Percentiles rank a stretch among this genome's conserved stretches.
These are phyloP conservation scores for Scaptomyza cyrtandrae DNA, from an alignment of 2,888 invertebrate genomes.

Conservation along the genomic window DNA sequence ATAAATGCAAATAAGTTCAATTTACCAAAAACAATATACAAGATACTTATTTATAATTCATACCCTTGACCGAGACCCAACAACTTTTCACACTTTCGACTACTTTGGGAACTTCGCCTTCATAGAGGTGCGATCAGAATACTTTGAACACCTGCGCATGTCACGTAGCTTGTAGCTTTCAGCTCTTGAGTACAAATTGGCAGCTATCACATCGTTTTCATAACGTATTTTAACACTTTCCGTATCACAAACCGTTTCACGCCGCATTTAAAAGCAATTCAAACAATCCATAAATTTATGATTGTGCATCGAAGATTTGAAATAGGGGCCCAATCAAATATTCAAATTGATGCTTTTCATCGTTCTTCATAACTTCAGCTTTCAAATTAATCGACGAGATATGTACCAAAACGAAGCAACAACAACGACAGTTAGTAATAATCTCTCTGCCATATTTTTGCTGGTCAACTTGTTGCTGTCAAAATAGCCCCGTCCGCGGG, in stretches of 20 bases:
- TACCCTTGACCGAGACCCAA: slow-evolving; percentile 72
- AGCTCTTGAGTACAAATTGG: slow-evolving; percentile 37
- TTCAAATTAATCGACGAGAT: slow-evolving; percentile 82
- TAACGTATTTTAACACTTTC: slow-evolving; percentile 46
- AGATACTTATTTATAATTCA: no score
- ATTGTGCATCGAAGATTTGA: slow-evolving; percentile 57
- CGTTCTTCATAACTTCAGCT: slow-evolving; percentile 81
- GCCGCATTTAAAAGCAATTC: slow-evolving; percentile 71
- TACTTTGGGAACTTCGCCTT: slow-evolving; percentile 58
- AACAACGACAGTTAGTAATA: slow-evolving; percentile 57
- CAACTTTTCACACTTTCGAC: slow-evolving; percentile 18
- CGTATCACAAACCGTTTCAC: slow-evolving; percentile 72
- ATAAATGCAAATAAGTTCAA: no score
- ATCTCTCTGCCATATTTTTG: slow-evolving; percentile 66
- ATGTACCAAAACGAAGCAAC: slow-evolving; percentile 69
- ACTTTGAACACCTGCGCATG: slow-evolving; percentile 64
- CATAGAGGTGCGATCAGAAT: slow-evolving; percentile 14
- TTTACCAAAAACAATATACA: no score
- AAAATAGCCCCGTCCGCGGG: slow-evolving; percentile 69
- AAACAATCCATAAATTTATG: slow-evolving; percentile 79
- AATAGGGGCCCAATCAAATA: slow-evolving; percentile 75
- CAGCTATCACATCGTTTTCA: slow-evolving; percentile 54
- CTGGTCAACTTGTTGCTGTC: slow-evolving; percentile 78
- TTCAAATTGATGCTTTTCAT: slow-evolving; percentile 73
- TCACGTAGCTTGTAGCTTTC: slow-evolving; percentile 60